Evolutionary conservation across 1,140 invertebrate genomes (phyloP), one percentile per base, ranked within the genome.

Genomic region (Microplitis demolitor): DNA sequence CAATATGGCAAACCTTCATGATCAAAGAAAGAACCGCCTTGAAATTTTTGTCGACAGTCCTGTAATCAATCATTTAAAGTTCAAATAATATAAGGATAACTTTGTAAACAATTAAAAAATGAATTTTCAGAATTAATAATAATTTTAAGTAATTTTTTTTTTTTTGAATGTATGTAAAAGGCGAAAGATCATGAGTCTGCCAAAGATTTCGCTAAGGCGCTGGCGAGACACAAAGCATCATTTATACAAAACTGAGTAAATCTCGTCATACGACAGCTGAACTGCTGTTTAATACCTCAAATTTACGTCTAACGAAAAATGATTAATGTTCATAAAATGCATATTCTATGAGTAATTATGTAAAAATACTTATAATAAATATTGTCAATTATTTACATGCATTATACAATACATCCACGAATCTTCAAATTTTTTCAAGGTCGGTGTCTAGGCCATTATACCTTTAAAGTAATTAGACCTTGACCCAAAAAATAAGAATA

Each of bases 1-100:
- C 98, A 99, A 84, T 98, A 98, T 0, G 98, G 97, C 74, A 95
- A 90, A 31, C 97, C 97, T 84, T 99, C 97, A 84, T 98, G 96
- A 85, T 98, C 96, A 82, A 97, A 98, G 89, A 97, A 98, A 14
- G 95, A 97, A 4, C 96, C 95, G 31, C 94, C 95, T 80, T 96
- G 93, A 88, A 98, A 98, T 14, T 95, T 94, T 83, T 95, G 94
- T 75, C 95, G 91, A 84, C 96, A 98, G 84, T 97, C 96, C 96
- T 98, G 88, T 45, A 88, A 89, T 60, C 73, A 73, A 69, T 85
- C 87, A 71, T 58, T 35, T 67, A 79, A 72, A 77, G 3, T n/a
- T 6, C 2, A 37, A 66, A 16, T 66, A n/a, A 13, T 37, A 51
- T 58, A 56, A 71, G 58, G 61, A 33, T 56, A 56, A 66, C 66